These are phyloP conservation scores for Tiphia femorata DNA, from an alignment of 2,888 invertebrate genomes.

Conservation along the genomic window DNA sequence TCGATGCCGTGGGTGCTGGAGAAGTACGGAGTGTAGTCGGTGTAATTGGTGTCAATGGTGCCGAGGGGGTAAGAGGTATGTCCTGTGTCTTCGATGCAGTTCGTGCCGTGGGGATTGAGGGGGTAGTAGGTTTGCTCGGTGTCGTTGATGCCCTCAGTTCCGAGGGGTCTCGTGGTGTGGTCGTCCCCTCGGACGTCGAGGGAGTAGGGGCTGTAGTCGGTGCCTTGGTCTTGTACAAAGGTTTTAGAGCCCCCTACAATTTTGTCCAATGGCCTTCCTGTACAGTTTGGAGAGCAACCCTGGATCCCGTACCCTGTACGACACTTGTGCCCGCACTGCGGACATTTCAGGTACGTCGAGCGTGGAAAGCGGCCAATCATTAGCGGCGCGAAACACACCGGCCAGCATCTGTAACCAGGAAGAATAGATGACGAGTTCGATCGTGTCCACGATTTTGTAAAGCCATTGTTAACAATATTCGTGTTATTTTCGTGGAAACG, in stretches of 20 bases:
- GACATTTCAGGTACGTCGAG: conserved; percentile 31
- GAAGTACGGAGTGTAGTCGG: too few relatives aligned
- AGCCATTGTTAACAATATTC: too few relatives aligned
- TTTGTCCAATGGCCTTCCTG: neutral
- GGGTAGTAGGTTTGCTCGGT: too few relatives aligned
- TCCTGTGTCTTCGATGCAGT: too few relatives aligned
- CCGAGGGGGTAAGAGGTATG: too few relatives aligned
- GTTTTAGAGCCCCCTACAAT: neutral
- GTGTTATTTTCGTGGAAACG: neutral
- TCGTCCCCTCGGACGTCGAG: too few relatives aligned
- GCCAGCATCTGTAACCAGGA: conserved; percentile 34
- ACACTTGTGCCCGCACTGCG: conserved; percentile 40
- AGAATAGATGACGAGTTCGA: neutral
- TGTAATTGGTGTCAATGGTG: too few relatives aligned
- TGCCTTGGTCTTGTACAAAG: too few relatives aligned
- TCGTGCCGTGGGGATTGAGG: too few relatives aligned
- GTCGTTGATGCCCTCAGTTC: neutral
- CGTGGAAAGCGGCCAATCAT: conserved; percentile 37
- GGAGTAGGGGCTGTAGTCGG: neutral
- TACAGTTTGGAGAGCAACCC: neutral
- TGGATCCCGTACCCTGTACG: conserved; percentile 10
- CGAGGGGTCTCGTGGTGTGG: too few relatives aligned
- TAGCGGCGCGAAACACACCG: conserved; percentile 41
- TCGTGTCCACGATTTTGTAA: neutral
- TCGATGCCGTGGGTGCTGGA: too few relatives aligned